Base-by-base conservation (phyloP, 35 echinoderm and acorn worm genomes). In the Acanthaster planci region DNA sequence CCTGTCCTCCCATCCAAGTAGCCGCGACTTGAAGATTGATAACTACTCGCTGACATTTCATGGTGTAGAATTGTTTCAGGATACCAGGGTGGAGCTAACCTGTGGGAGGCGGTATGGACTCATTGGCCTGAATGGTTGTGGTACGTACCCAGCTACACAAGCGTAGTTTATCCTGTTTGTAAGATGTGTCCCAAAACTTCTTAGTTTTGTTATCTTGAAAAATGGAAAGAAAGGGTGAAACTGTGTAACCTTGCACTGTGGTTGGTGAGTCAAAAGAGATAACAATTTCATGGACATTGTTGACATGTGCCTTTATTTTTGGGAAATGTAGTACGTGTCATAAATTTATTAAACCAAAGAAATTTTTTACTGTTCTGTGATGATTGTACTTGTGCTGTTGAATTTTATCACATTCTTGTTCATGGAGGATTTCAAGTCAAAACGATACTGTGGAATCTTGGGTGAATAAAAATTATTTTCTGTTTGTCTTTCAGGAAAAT, bases 31-130 rank as follows among this genome's bases (percentile, higher is more conserved):
- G 8, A 97, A 97, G 82, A 86, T 97, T 57, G 90, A 84, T 81
- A 93, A 93, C 77, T 93, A 93, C 85, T 85, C 91, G 5, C 76
- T 97, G 51, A 97, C 95, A 19, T 97, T 97, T 54, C 95, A 97
- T 81, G 95, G 95, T 8, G 95, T 77, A 9, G 95, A 97, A 39
- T 64, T 97, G 10, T 91, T 97, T 51, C 22, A 68, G 7, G 95
- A 97, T 79, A 94, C 95, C 18, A 76, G 87, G 52, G 80, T 97
- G 23, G 95, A 97, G 39, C 84, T 97, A 35, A 97, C 93, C 26
- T 93, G 92, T 32, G 95, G 95, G 7, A 90, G 86, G 39, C 52
- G 91, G 27, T 97, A 97, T 22, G 95, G 95, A 15, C 77, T 97
- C 2, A 55, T 97, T 26, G 95, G 95, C 34, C 86, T 88, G 0